Evolutionary conservation across 2,113 vertebrate species (phyloP).

Genomic region (Poeciliopsis turrubarensis): DNA sequence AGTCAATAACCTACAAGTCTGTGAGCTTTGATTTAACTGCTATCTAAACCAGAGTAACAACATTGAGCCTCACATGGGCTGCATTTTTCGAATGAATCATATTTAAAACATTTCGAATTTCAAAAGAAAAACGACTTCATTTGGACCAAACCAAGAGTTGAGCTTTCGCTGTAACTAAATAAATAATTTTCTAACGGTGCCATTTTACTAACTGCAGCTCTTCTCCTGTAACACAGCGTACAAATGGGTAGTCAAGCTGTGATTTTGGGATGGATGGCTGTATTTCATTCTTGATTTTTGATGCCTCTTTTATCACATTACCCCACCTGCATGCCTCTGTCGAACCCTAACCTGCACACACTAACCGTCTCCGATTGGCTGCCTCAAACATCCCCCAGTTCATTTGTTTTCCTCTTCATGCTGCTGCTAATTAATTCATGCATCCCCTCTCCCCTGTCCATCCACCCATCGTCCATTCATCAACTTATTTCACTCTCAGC

Average conservation of each 20-base stretch:
- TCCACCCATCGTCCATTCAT: background rate
- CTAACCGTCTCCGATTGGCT: constrained; percentile 47
- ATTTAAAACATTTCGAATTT: background rate
- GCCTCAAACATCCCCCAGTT: constrained; percentile 11
- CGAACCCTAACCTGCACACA: constrained; percentile 40
- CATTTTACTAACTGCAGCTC: constrained; percentile 7
- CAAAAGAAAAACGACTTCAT: background rate
- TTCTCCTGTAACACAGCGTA: constrained; percentile 2
- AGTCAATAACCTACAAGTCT: background rate
- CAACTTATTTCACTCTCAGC: constrained; percentile 10
- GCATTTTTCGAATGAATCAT: background rate
- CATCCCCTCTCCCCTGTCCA: constrained; percentile 11
- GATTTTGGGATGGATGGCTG: constrained; percentile 37
- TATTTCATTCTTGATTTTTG: background rate
- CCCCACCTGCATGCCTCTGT: constrained; percentile 43
- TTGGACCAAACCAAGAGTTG: background rate
- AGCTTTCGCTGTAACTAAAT: background rate
- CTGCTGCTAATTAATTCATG: constrained; percentile 17
- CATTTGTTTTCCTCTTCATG: constrained; percentile 5
- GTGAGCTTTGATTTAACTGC: background rate
- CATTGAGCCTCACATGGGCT: background rate
- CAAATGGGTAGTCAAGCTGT: constrained; percentile 14
- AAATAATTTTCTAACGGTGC: background rate
- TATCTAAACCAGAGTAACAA: background rate
- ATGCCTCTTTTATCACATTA: background rate